Evolutionary conservation across 2,113 vertebrate species (phyloP).

Genomic region (Vanacampus margaritifer): DNA sequence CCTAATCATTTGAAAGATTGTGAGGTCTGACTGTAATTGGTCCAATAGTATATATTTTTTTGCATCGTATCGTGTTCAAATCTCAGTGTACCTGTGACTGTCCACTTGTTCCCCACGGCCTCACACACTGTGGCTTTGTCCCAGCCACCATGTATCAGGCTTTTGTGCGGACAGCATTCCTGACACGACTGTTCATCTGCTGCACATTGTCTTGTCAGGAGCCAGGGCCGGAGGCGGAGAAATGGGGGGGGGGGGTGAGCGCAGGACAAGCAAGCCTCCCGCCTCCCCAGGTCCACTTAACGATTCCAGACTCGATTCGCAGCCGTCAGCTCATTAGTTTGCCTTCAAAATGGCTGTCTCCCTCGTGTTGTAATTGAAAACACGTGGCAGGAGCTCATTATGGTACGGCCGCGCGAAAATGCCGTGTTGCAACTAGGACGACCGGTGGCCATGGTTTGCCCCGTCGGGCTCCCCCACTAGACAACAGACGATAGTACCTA

Average conservation of each 20-base stretch:
- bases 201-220: conserved; percentile 31
- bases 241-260: conserved; percentile 1
- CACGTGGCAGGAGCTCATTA: conserved; percentile 55
- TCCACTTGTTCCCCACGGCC: conserved; percentile 41
- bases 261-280: conserved; percentile 29
- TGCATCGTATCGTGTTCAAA: background rate
- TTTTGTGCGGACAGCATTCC: conserved; percentile 54
- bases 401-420: conserved; percentile 7
- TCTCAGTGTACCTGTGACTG: conserved; percentile 50
- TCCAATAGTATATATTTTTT: background rate
- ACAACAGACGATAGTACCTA: conserved; percentile 1
- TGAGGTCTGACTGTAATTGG: background rate
- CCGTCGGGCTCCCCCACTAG: background rate
- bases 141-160: conserved; percentile 23
- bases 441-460: conserved; percentile 18
- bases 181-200: conserved; percentile 44
- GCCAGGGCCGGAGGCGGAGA: conserved; percentile 2
- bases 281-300: conserved; percentile 40
- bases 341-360: conserved; percentile 62
- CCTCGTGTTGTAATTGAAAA: conserved; percentile 59
- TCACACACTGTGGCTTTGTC: conserved; percentile 55
- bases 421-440: conserved; percentile 18
- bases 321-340: conserved; percentile 55
- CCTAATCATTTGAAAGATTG: background rate
- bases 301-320: conserved; percentile 40